Evolutionary conservation across 2,113 vertebrate species (phyloP).

Genomic region (Silurus meridionalis): DNA sequence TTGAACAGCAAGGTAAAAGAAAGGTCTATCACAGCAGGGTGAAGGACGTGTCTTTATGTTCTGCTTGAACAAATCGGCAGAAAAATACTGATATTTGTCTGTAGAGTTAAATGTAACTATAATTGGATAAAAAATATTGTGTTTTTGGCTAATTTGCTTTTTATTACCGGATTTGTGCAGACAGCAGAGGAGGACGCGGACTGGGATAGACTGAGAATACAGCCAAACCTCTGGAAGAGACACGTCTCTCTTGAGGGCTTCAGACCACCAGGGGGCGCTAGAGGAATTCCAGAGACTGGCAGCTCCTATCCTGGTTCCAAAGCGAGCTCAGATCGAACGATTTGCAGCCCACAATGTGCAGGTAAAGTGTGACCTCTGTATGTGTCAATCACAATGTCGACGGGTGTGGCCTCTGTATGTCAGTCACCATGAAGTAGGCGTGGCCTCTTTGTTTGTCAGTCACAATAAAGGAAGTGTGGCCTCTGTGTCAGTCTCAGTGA

Average conservation of each 20-base stretch:
- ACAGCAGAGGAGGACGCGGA: constrained; percentile 30
- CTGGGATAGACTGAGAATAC: constrained; percentile 50
- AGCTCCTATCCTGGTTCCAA: not conserved
- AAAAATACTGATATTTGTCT: not conserved
- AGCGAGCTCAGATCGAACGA: not conserved
- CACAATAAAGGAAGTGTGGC: not conserved
- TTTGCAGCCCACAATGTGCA: constrained; percentile 21
- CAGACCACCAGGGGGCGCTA: constrained; percentile 26
- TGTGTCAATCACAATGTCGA: not conserved
- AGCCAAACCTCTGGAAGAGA: constrained; percentile 47
- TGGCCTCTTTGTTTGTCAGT: not conserved
- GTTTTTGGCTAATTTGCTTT: no score
- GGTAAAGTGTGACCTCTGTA: constrained; percentile 22
- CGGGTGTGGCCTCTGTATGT: not conserved
- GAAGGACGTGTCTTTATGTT: no score
- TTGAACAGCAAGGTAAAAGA: no score
- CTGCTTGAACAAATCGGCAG: not conserved
- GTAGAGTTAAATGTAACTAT: not conserved
- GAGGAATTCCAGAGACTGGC: not conserved
- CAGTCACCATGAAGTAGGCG: no score
- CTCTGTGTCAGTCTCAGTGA: not conserved
- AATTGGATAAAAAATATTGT: not conserved
- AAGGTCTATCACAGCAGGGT: no score
- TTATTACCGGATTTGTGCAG: constrained; percentile 10
- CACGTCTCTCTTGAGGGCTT: not conserved